Evolutionary conservation across 2,797 vertebrate species (phyloP).

Genomic region (Capromys pilorides): DNA sequence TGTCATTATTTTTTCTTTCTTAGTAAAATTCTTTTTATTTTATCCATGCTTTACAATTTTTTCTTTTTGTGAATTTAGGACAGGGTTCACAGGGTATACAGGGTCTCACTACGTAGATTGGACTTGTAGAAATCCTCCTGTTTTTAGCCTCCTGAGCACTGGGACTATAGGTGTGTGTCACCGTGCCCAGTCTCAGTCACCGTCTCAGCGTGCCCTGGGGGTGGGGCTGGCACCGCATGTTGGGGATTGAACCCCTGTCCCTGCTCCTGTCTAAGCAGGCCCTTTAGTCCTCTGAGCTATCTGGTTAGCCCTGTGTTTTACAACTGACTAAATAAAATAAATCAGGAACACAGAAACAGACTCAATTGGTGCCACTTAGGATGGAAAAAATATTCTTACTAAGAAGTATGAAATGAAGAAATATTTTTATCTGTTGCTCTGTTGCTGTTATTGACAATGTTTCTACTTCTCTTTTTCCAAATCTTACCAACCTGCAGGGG

Average conservation of each 20-base stretch:
- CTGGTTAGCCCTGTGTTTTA: background rate
- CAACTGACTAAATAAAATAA: slow-evolving; percentile 59
- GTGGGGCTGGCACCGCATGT: no score
- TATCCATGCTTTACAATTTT: background rate
- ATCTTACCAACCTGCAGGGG: background rate
- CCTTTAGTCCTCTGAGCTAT: no score
- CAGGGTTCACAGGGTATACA: no score
- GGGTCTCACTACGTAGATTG: no score
- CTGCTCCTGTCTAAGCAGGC: no score
- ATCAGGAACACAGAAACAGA: slow-evolving; percentile 46
- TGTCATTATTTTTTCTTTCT: slow-evolving; percentile 48
- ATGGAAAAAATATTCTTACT: slow-evolving; percentile 26
- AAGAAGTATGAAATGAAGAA: slow-evolving; percentile 47
- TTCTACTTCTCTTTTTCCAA: slow-evolving; percentile 24
- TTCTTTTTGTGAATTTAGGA: no score
- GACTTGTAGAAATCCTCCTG: no score
- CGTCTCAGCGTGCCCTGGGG: no score
- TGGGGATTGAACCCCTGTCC: no score
- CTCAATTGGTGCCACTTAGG: background rate
- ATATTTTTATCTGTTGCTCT: slow-evolving; percentile 8
- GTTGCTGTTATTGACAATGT: slow-evolving; percentile 15
- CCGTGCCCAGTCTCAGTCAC: no score
- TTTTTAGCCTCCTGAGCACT: no score
- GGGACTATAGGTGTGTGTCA: no score
- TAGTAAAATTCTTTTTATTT: slow-evolving; percentile 35